Evolutionary conservation across 2,797 vertebrate genomes (phyloP).

Genomic region (Craterocephalus amniculus): DNA sequence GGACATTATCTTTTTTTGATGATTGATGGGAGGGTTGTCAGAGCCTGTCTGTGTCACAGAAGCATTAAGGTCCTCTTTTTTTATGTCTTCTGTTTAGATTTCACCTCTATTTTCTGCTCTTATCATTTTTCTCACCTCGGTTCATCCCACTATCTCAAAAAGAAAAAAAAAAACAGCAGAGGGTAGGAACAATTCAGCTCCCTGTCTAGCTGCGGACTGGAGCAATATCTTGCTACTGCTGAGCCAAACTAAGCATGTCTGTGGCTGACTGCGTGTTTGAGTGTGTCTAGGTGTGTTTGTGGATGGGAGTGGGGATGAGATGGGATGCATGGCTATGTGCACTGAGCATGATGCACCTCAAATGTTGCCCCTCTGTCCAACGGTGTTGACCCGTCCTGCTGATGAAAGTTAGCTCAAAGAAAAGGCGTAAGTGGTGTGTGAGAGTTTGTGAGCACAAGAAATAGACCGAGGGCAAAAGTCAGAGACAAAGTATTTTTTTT

Average conservation of each 20-base stretch:
- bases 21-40: slow-evolving; percentile 7
- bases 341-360: background rate
- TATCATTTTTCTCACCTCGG: slow-evolving; percentile 15
- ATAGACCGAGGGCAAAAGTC: slow-evolving; percentile 33
- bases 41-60: slow-evolving; percentile 1
- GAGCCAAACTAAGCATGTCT: slow-evolving; percentile 8
- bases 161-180: background rate
- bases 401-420: slow-evolving; percentile 46
- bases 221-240: slow-evolving; percentile 8
- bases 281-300: background rate
- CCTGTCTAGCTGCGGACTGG: slow-evolving; percentile 1
- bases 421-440: slow-evolving; percentile 37
- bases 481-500: slow-evolving; percentile 23
- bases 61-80: background rate
- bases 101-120: slow-evolving; percentile 20
- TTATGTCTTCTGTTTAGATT: background rate
- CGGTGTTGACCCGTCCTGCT: slow-evolving; percentile 32
- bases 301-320: too few relatives aligned
- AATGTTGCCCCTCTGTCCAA: slow-evolving; percentile 29
- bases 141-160: slow-evolving; percentile 17
- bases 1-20: background rate
- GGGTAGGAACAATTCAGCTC: slow-evolving; percentile 7
- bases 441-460: slow-evolving; percentile 44
- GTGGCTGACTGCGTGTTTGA: background rate
- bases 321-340: slow-evolving; percentile 1